These are phyloP conservation scores for Oenanthe oenanthe DNA, from an alignment of 2,113 vertebrate species.

Conservation along the genomic window DNA sequence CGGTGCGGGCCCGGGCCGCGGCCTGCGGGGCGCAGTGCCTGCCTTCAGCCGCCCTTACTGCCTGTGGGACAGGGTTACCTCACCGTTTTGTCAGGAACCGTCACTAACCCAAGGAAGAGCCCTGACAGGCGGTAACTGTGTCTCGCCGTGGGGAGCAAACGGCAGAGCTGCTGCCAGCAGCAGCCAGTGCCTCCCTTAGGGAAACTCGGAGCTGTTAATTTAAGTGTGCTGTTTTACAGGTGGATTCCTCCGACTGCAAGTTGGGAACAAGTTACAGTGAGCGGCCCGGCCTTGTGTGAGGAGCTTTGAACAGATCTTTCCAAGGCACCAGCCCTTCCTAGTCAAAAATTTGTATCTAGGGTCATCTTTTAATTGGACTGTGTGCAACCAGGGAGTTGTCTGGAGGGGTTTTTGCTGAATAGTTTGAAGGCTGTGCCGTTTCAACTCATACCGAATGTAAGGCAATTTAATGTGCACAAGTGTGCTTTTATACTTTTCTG, in stretches of 20 bases:
- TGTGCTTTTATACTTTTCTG: not conserved
- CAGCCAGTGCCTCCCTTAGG: not conserved
- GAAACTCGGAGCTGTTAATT: not conserved
- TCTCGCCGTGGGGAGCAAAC: not conserved
- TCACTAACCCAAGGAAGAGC: not conserved
- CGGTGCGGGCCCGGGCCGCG: fast-evolving
- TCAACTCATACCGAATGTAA: not conserved
- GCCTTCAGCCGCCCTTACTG: fast-evolving
- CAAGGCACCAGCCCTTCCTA: not conserved
- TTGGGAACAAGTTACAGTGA: not conserved
- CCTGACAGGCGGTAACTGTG: fast-evolving
- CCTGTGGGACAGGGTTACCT: not conserved
- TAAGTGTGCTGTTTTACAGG: not conserved
- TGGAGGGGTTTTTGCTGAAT: not conserved
- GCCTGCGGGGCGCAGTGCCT: not conserved
- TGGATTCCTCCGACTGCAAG: not conserved
- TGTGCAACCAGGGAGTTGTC: not conserved
- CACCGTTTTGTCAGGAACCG: not conserved
- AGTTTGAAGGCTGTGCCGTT: not conserved
- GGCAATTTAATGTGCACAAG: not conserved
- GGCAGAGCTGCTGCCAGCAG: not conserved
- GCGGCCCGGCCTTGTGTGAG: fast-evolving
- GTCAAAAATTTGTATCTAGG: not conserved
- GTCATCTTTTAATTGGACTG: not conserved
- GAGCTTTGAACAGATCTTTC: not conserved